Percentiles rank a stretch among this genome's conserved stretches.
Evolutionary conservation across 2,888 invertebrate genomes (phyloP).

Genomic region (Megamerina dolium): DNA sequence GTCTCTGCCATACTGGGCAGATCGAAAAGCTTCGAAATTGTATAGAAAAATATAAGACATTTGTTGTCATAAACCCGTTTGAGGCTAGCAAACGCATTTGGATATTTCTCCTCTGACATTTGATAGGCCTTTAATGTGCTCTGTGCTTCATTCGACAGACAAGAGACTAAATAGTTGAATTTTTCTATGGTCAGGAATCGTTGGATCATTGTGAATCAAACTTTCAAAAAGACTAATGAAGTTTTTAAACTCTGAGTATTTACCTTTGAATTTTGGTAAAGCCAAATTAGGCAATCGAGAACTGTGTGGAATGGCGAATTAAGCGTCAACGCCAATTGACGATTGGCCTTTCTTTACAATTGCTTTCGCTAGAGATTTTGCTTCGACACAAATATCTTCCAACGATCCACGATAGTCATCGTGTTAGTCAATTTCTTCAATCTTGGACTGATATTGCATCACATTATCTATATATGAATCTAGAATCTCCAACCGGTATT

Average conservation of each 20-base stretch:
- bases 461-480: no score
- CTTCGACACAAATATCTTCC: no score
- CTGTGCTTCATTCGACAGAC: conserved; percentile 13
- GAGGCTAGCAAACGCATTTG: conserved; percentile 12
- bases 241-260: conserved; percentile 9
- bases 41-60: conserved; percentile 18
- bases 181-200: conserved; percentile 12
- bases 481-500: no score
- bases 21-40: conserved; percentile 16
- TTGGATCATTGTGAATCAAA: conserved; percentile 2
- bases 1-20: conserved; percentile 12
- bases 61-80: conserved; percentile 15
- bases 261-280: conserved; percentile 9
- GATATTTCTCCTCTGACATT: conserved; percentile 14
- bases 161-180: conserved; percentile 10
- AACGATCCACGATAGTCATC: no score
- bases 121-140: conserved; percentile 14
- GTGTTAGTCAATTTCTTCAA: no score
- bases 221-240: conserved; percentile 4
- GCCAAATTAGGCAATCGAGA: conserved; percentile 2
- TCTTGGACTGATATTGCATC: no score
- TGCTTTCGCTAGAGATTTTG: no score
- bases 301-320: neutral
- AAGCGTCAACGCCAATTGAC: no score
- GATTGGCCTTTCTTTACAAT: no score